Percentiles rank a stretch among this genome's conserved stretches.
phyloP scores from a whole-genome alignment of 1,140 invertebrate species.

The Lamellibrachia luymesi region DNA sequence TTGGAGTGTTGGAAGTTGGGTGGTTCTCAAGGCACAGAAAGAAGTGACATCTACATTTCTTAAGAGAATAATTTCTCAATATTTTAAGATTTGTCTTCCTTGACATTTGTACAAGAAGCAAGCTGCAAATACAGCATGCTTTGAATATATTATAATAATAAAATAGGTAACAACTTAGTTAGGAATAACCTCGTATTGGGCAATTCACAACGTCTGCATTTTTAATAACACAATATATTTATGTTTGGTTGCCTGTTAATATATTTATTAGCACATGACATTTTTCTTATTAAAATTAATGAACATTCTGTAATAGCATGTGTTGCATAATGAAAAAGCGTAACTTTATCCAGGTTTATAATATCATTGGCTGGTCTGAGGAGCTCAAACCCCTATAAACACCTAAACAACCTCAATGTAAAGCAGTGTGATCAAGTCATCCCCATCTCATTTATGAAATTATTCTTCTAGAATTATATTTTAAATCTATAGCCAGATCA shows the following conservation, averaged over 20 bases:
- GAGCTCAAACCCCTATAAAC: not conserved
- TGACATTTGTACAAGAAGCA: too few species aligned
- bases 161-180: too few species aligned
- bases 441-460: not conserved
- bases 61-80: not conserved
- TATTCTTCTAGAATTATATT: not conserved
- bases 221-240: not conserved
- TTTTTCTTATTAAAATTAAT: too few species aligned
- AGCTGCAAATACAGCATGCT: too few species aligned
- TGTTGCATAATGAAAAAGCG: too few species aligned
- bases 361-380: not conserved
- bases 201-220: not conserved
- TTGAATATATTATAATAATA: too few species aligned
- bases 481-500: not conserved
- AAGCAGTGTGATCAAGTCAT: not conserved
- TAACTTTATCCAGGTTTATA: not conserved
- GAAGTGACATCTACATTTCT: not conserved
- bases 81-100: too few species aligned
- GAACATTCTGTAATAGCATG: too few species aligned
- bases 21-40: too few species aligned
- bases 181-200: not conserved
- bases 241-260: not conserved
- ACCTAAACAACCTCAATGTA: not conserved
- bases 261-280: not conserved
- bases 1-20: too few species aligned